Evolutionary conservation across 2,113 vertebrate genomes (phyloP), one percentile per base, ranked within the genome.

Genomic region (Tenrec ecaudatus): DNA sequence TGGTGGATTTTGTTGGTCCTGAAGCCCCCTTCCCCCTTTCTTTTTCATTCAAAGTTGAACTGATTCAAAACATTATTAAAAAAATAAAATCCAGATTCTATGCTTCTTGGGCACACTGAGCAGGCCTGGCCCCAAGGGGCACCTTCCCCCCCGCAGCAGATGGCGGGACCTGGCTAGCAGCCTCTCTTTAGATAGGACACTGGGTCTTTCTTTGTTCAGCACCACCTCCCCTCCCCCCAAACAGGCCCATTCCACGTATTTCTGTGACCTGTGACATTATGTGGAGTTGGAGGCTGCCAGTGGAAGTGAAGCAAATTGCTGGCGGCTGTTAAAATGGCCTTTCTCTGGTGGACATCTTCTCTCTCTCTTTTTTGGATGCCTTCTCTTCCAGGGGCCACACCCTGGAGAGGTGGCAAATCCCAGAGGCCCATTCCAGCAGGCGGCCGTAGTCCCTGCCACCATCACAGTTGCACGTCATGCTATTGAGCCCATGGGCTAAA

Each of bases 21-120:
- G 19, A 33, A 71, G 31, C 31, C 31, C 60, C 16, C 0, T 3
- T 27, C 0, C 10, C 43, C 25, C 27, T 19, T 27, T 15, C 25
- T 5, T 78, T 89, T 23, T 81, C 19, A 60, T 64, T 71, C 68
- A 69, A 36, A 62, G 92, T 82, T 62, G 57, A 92, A 81, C 91
- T 76, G 16, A n/a, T 91, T 69, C 66, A 38, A 38, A 93, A 40
- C 43, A 53, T 71, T 53, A 53, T 40, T 40, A 76, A 68, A 15
- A 78, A 68, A 31, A 68, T 2, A 27, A 68, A 88, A 66, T 43
- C 40, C 25, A 60, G 14, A 84, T 85, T 62, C 68, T 4, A 0
- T 62, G 29, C 60, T 71, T 69, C 27, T 77, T 82, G 62, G 80
- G 27, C 82, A 23, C 58, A 66, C 23, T 69, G 33, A 33, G 75